Base-by-base conservation (phyloP, 1,140 invertebrate genomes). In the Ladona fulva region DNA sequence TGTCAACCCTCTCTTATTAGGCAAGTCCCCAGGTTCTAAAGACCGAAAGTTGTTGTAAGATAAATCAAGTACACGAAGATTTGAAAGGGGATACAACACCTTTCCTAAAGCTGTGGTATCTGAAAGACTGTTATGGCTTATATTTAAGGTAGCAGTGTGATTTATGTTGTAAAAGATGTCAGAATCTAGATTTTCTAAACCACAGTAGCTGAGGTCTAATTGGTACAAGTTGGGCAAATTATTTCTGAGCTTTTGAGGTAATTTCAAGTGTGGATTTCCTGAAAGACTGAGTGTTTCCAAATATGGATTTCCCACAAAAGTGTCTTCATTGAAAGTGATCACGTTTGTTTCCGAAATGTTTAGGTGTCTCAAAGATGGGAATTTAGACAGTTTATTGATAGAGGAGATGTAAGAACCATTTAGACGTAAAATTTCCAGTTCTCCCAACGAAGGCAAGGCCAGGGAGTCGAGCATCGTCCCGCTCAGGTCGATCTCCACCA, bases 131-230 rank as follows among this genome's bases (percentile, higher is more conserved):
- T 93, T 93, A 80, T 86, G 88, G 24, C 91, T 87, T 6, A 92
- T 83, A 82, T 91, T 89, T 22, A 93, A 82, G 12, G 86, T 86
- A 7, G 88, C 87, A 78, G 92, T 81, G 0, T 89, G 89, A 8
- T 90, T 89, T 87, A 92, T 92, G 0, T 89, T 87, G 66, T 89
- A 87, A 79, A 92, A 89, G 0, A 89, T 89, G 78, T 88, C 87
- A 74, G 89, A 86, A 25, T 87, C 86, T 66, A 93, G 82, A 66
- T 86, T 86, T 29, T 87, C 85, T 19, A 93, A 84, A 37, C 90
- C 91, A 80, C 91, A 92, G 81, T 91, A 88, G 0, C 90, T 89
- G 16, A 91, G 88, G 80, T 92, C 91, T 79, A 92, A 88, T 24
- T 88, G 86, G 81, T 90, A 91, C 75, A 91, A 87, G 74, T 89